Conservation (phyloP, 2,113 vertebrate genomes). For the Bubo bubo region DNA sequence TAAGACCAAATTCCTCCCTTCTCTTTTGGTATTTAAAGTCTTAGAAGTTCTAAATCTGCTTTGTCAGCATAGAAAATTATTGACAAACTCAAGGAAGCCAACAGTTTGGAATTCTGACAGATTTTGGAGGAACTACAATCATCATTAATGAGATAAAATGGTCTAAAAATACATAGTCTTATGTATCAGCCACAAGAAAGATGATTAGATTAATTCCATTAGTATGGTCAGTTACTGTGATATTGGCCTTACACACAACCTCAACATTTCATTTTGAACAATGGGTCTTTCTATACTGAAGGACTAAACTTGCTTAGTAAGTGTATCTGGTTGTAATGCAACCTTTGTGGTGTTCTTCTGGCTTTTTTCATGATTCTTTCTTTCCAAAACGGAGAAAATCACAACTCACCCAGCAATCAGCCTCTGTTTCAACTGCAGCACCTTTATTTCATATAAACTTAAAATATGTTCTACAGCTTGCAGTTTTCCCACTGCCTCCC, state of each 20-base stretch:
- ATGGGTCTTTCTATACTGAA: not conserved
- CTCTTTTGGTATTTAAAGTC: not conserved
- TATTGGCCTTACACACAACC: not conserved
- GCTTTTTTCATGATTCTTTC: not conserved
- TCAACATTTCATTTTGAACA: not conserved
- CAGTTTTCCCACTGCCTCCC: not conserved
- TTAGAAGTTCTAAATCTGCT: not conserved
- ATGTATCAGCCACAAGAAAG: not conserved
- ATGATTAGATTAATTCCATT: not conserved
- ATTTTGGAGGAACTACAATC: not conserved
- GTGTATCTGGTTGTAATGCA: not conserved
- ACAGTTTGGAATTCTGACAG: not conserved
- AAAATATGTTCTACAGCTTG: not conserved
- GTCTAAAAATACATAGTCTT: not conserved
- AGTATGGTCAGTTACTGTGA: not conserved
- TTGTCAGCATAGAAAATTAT: not conserved
- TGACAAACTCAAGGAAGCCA: not conserved
- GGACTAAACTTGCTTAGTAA: not conserved
- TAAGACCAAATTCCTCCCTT: not conserved
- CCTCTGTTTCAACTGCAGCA: not conserved
- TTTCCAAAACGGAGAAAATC: not conserved
- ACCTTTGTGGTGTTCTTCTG: not conserved
- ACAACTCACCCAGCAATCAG: not conserved
- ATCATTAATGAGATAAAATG: not conserved
- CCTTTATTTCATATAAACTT: not conserved